Base-by-base conservation (phyloP, 2,797 vertebrate genomes). In the Loriculus beryllinus region DNA sequence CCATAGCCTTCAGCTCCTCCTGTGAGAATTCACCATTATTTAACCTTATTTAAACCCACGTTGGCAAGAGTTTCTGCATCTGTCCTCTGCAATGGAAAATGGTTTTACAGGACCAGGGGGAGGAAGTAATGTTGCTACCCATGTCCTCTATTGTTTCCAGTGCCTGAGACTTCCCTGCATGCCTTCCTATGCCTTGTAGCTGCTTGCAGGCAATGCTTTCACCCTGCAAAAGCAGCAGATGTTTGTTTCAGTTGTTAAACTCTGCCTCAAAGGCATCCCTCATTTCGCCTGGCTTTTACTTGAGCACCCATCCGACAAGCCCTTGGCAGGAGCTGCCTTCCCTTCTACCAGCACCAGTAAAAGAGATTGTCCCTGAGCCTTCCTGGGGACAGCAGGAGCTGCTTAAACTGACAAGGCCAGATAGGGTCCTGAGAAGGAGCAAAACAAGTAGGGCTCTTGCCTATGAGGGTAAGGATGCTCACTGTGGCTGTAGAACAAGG, bases 111-210 rank as follows among this genome's bases (percentile, higher is more conserved):
- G 51, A 6, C 5, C 7, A 18, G 63, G 31, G 37, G 33, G 47
- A 60, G 42, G 0, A 1, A 22, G 39, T 10, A 28, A 31, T 39
- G 54, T 33, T 37, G 5, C 14, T 16, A 25, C 31, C 31, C 14
- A 9, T 0, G 0, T 43, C 56, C 43, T 10, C 54, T 26, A 35
- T 17, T 62, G 28, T 6, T 7, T 0, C 52, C 40, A 25, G 39
- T 14, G 49, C 49, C 0, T 1, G 10, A 28, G 40, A 43, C 45
- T 6, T 49, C 48, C 31, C 43, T 19, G 26, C 23, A 3, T 0
- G 6, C 19, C 20, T 31, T 54, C 37, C 40, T 3, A 0, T 26
- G 15, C 42, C 54, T 59, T 3, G 5, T 4, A 42, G 40, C 23
- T 1, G 2, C 10, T 47, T 29, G n/a, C 7, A 47, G 43, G 35